Percentiles rank a stretch among this genome's conserved stretches.
Evolutionary conservation across 2,113 vertebrate genomes (phyloP).

Genomic region (Syngnathus scovelli): DNA sequence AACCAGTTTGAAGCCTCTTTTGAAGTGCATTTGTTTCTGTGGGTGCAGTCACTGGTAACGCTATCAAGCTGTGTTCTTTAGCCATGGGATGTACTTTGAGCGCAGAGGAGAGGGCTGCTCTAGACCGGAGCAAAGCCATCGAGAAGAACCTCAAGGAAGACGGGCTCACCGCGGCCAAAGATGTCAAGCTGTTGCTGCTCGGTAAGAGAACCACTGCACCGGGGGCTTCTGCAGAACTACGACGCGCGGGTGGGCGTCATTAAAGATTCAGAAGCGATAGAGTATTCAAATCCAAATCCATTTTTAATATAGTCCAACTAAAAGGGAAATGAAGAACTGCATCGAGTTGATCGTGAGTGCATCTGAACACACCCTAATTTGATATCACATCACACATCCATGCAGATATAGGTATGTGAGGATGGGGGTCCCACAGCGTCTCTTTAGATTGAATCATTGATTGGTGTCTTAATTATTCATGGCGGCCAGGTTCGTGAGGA

Average conservation of each 20-base stretch:
- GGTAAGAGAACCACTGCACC: slow-evolving; percentile 73
- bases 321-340: no score
- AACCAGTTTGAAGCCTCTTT: slow-evolving; percentile 4
- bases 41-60: slow-evolving; percentile 41
- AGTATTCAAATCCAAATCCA: no score
- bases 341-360: neutral
- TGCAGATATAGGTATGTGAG: neutral
- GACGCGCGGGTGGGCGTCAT: neutral
- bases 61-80: slow-evolving; percentile 65
- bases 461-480: slow-evolving; percentile 3
- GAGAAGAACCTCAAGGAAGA: slow-evolving; percentile 98
- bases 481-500: neutral
- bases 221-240: slow-evolving; percentile 3
- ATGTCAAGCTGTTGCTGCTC: slow-evolving; percentile 94
- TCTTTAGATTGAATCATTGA: slow-evolving; percentile 22
- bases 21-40: slow-evolving; percentile 24
- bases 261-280: neutral
- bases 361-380: slow-evolving; percentile 9
- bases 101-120: slow-evolving; percentile 92
- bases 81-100: slow-evolving; percentile 95
- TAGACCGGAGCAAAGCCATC: slow-evolving; percentile 94
- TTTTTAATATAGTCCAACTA: neutral
- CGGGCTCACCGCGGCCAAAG: slow-evolving; percentile 88
- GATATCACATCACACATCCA: slow-evolving; percentile 10
- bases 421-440: slow-evolving; percentile 8